phyloP scores from a whole-genome alignment of 2,113 vertebrate species.

The Etheostoma cragini region DNA sequence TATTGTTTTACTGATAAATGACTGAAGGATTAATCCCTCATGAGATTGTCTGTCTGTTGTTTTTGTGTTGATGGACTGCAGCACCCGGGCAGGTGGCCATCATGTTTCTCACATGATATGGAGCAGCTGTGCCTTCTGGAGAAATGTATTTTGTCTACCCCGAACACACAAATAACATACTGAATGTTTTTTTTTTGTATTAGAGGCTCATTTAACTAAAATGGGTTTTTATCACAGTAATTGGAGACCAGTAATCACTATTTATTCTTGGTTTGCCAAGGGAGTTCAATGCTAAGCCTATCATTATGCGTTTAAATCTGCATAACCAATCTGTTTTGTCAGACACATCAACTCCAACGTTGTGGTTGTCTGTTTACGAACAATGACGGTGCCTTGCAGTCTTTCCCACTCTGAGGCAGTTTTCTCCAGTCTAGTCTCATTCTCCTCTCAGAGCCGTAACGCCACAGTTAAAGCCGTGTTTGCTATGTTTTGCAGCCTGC shows the following conservation, averaged over 20 bases:
- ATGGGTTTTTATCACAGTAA: background rate
- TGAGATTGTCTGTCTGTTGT: background rate
- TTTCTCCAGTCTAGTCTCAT: constrained; percentile 56
- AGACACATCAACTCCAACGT: constrained; percentile 49
- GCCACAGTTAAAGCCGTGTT: constrained; percentile 64
- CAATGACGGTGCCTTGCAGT: constrained; percentile 30
- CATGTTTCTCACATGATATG: background rate
- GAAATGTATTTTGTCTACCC: background rate
- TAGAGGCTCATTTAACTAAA: background rate
- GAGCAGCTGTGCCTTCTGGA: background rate
- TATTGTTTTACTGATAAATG: background rate
- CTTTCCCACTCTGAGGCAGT: constrained; percentile 45
- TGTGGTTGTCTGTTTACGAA: constrained; percentile 65
- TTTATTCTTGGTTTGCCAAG: constrained; percentile 28
- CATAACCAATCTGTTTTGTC: constrained; percentile 68
- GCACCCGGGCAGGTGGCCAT: background rate
- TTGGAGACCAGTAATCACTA: constrained; percentile 1
- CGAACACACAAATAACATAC: background rate
- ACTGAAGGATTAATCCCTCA: background rate
- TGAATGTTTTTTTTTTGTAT: background rate
- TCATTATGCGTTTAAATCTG: constrained; percentile 55
- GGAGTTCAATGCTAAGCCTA: constrained; percentile 26
- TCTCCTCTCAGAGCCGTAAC: constrained; percentile 48
- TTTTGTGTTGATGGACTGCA: background rate
- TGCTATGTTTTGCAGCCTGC: constrained; percentile 48